These are phyloP conservation scores for Penelope pileata DNA, from an alignment of 2,113 vertebrate genomes.

Conservation along the genomic window DNA sequence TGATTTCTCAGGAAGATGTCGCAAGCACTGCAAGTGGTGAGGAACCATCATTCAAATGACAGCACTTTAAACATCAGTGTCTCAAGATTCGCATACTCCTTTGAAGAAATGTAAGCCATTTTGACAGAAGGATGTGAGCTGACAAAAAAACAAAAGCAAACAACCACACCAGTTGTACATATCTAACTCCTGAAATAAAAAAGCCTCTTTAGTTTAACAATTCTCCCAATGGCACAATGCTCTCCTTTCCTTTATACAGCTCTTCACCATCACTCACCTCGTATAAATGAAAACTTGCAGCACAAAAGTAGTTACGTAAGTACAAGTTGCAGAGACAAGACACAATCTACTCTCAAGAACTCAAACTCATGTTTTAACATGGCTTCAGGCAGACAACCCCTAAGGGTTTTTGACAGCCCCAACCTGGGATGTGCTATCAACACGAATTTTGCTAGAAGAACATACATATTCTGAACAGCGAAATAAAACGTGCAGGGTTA, in stretches of 20 bases:
- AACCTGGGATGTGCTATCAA: not conserved
- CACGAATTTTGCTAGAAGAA: not conserved
- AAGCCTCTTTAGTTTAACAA: not conserved
- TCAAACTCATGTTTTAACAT: not conserved
- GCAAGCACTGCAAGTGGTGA: not conserved
- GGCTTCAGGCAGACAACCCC: fast-evolving
- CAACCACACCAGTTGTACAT: not conserved
- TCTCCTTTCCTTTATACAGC: not conserved
- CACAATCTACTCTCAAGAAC: not conserved
- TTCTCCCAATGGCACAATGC: not conserved
- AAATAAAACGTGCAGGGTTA: not conserved
- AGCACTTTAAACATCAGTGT: not conserved
- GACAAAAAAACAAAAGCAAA: not conserved
- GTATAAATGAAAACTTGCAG: not conserved
- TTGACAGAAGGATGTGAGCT: not conserved
- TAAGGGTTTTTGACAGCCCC: not conserved
- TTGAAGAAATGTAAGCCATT: not conserved
- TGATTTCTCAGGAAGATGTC: not conserved
- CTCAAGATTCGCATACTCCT: not conserved
- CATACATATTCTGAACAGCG: not conserved
- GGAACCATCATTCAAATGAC: not conserved
- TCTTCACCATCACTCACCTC: not conserved
- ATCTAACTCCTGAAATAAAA: not conserved
- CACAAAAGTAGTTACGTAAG: fast-evolving
- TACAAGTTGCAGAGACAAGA: not conserved